phyloP scores from a whole-genome alignment of 2,797 vertebrate species.

The Neosilurus hyrtlii region DNA sequence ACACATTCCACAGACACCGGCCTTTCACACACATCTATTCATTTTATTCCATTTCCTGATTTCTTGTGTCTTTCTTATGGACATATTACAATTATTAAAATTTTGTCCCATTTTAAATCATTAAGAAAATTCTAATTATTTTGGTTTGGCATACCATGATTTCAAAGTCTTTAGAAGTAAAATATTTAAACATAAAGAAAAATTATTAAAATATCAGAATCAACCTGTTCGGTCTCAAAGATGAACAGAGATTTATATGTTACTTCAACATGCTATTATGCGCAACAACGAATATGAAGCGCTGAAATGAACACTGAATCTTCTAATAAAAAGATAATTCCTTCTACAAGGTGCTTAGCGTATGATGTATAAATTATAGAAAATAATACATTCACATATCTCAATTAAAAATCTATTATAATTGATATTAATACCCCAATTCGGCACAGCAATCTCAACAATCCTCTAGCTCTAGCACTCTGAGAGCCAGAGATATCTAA shows the following conservation, averaged over 20 bases:
- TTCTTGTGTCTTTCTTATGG: neutral
- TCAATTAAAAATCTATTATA: neutral
- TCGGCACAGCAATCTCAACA: neutral
- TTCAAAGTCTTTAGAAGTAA: neutral
- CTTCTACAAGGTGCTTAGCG: neutral
- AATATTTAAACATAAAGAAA: neutral
- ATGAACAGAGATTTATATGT: neutral
- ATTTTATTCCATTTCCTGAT: conserved; percentile 13
- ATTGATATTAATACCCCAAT: neutral
- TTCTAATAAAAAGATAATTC: neutral
- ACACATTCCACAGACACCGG: conserved; percentile 43
- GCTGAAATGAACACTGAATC: too few species aligned
- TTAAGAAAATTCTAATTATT: neutral
- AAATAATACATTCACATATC: conserved; percentile 14
- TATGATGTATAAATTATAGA: neutral
- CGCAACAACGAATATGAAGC: neutral
- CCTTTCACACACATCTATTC: conserved; percentile 8
- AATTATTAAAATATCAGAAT: neutral
- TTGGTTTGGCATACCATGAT: neutral
- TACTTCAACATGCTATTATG: neutral
- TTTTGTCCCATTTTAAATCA: neutral
- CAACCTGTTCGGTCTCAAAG: neutral
- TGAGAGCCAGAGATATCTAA: neutral
- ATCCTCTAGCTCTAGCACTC: neutral
- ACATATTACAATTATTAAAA: neutral